Conservation (phyloP, 1,140 invertebrate species). For the Ruditapes philippinarum region DNA sequence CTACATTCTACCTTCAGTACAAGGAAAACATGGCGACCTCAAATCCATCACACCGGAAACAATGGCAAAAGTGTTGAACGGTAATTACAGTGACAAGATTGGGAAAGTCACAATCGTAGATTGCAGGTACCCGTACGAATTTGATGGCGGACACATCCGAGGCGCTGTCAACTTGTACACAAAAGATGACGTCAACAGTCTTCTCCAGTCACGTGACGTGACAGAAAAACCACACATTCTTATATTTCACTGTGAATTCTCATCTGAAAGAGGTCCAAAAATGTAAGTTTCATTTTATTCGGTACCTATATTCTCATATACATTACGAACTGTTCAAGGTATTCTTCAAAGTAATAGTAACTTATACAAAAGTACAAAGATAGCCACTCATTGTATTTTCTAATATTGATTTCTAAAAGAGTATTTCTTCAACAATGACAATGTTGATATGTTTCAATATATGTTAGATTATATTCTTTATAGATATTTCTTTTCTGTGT, state of each 20-base stretch:
- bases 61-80: constrained; percentile 73
- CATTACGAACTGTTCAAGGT: no score
- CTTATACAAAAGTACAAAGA: no score
- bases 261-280: constrained; percentile 91
- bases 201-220: constrained; percentile 72
- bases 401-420: neutral
- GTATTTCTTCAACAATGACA: neutral
- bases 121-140: constrained; percentile 98
- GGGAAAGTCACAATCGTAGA: constrained; percentile 86
- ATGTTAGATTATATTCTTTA: no score
- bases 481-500: neutral
- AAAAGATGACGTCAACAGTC: constrained; percentile 89
- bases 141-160: constrained; percentile 96
- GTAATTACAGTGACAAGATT: constrained; percentile 75
- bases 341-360: no score
- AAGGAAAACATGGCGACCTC: constrained; percentile 93
- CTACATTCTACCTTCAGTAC: constrained; percentile 92
- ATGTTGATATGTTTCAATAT: neutral
- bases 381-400: neutral
- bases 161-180: constrained; percentile 94
- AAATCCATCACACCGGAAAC: constrained; percentile 93
- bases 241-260: constrained; percentile 99
- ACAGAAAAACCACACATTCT: constrained; percentile 90
- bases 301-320: neutral
- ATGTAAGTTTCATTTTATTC: neutral